Base-by-base conservation (phyloP, 1,140 invertebrate species). In the Helicoverpa zea region DNA sequence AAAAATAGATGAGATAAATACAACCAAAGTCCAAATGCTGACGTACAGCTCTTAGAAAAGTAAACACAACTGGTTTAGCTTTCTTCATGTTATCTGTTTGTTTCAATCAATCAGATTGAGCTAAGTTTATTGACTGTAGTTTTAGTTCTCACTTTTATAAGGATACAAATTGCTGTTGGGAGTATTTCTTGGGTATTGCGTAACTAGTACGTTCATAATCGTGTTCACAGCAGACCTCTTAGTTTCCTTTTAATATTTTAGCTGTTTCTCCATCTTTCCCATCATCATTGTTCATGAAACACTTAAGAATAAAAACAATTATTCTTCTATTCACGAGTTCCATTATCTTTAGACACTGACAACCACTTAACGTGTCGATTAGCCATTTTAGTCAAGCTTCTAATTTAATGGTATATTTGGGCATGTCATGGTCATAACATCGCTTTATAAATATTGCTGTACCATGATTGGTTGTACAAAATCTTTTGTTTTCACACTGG, bases 301-400 rank as follows among this genome's bases (percentile, higher is more conserved):
- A 58, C n/a, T 54, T n/a, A 54, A 5, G 52, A 58, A 58, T 58
- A 58, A 58, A 64, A 64, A 64, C 30, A 64, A 64, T 43, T 43
- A 14, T 43, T 64, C 12, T 64, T 64, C 16, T 49, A 47, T 49
- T 47, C 47, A 13, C 16, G 47, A 11, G 16, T 16, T 35, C 4
- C 7, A 49, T 49, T 66, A 18, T n/a, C n/a, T 49, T n/a, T 66
- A 13, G 63, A 66, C 63, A 66, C 47, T 66, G 63, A 47, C 43
- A 66, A 47, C 35, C 16, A 66, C 63, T 18, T 66, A 47, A 18
- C 30, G 13, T 14, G 61, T 64, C 14, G 58, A 29, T 23, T 59
- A 23, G 18, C 23, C 58, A 30, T 1, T 66, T 66, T 66, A 18
- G 63, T 66, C 63, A 49, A 23, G 43, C 35, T 66, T 16, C 12